These are phyloP conservation scores for sheep (Ovis aries) DNA, from an alignment of 2,113 vertebrate genomes.

Conservation along the genomic window DNA sequence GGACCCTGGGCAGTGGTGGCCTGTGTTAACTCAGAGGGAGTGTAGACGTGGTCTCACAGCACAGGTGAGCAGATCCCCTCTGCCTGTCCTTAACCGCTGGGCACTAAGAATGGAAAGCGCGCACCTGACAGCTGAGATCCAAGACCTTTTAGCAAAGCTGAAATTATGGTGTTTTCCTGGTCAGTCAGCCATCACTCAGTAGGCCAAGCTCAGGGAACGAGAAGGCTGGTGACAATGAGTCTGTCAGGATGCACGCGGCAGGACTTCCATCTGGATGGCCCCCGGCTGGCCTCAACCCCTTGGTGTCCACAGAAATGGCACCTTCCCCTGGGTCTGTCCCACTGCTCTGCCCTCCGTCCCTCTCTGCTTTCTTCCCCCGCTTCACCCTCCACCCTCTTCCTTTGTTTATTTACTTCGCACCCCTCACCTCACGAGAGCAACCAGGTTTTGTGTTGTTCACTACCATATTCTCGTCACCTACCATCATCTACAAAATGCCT, in stretches of 20 bases:
- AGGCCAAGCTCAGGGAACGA: not conserved
- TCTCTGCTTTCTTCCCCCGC: not conserved
- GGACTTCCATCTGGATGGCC: not conserved
- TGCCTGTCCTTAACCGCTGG: not conserved
- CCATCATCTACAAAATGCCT: not conserved
- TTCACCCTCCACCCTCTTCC: not conserved
- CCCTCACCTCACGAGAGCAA: not conserved
- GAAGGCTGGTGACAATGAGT: not conserved
- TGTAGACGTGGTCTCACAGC: not conserved
- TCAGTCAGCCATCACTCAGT: not conserved
- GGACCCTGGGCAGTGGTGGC: not conserved
- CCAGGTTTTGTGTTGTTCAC: not conserved
- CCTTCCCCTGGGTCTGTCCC: not conserved
- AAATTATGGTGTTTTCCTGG: not conserved
- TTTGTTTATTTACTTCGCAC: not conserved
- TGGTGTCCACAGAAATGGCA: not conserved
- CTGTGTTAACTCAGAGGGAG: not conserved
- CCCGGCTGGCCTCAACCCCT: not conserved
- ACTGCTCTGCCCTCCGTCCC: not conserved
- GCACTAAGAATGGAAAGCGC: not conserved
- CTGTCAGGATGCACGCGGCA: fast-evolving
- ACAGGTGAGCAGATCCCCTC: not conserved
- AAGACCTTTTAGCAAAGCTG: not conserved
- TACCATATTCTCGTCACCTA: not conserved
- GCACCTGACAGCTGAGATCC: not conserved